Conservation (phyloP, 2,888 invertebrate species). For the Tenodera sinensis region DNA sequence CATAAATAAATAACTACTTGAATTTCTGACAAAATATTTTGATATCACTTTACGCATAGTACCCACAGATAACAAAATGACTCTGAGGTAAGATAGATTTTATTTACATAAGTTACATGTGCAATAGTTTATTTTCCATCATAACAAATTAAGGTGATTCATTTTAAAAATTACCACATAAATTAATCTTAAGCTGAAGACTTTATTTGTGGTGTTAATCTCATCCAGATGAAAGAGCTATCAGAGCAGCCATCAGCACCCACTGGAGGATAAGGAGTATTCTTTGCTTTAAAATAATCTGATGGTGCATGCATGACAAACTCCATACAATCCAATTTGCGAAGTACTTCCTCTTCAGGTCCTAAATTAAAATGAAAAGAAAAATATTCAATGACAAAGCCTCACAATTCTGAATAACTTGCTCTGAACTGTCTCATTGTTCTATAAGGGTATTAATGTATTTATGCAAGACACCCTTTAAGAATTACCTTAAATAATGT, state of each 20-base stretch:
- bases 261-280: constrained; percentile 69
- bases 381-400: constrained; percentile 21
- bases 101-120: neutral
- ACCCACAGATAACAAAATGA: too few species aligned
- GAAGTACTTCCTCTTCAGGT: constrained; percentile 85
- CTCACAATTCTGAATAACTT: too few species aligned
- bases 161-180: neutral
- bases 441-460: too few species aligned
- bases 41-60: too few species aligned
- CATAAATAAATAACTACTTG: too few species aligned
- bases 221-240: constrained; percentile 26
- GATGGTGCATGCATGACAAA: constrained; percentile 93
- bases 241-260: constrained; percentile 34
- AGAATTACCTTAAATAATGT: too few species aligned
- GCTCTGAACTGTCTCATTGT: too few species aligned
- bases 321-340: constrained; percentile 81
- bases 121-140: neutral
- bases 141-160: neutral
- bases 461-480: too few species aligned
- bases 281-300: constrained; percentile 77
- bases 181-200: neutral
- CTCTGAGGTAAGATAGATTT: neutral
- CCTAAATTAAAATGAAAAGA: constrained; percentile 50
- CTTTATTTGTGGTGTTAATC: constrained; percentile 7
- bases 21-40: too few species aligned